phyloP scores from a whole-genome alignment of 2,113 vertebrate genomes.

The Crotalus helleri region DNA sequence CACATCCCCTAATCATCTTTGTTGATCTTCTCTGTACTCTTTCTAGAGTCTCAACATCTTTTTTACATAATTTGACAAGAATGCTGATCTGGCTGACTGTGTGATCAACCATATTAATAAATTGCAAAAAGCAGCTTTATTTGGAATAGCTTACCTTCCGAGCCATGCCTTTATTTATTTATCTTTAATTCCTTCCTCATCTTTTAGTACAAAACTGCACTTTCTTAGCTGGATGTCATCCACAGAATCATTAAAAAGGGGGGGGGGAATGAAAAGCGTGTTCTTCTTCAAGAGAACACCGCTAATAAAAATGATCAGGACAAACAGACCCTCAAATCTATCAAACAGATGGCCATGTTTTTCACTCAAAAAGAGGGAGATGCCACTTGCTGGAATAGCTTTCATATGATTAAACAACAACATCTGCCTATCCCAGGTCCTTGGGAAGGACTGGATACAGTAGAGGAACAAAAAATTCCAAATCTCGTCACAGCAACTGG shows the following conservation, averaged over 20 bases:
- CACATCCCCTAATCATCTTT: too few species aligned
- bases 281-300: neutral
- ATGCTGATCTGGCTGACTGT: neutral
- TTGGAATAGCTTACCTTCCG: neutral
- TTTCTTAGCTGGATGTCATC: neutral
- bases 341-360: neutral
- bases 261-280: accelerated
- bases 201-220: neutral
- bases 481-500: neutral
- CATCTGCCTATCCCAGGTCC: neutral
- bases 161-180: neutral
- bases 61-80: neutral
- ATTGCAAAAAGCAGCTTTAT: neutral
- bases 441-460: neutral
- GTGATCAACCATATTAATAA: neutral
- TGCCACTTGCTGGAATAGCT: accelerated
- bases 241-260: neutral
- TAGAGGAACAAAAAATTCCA: neutral
- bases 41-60: too few species aligned
- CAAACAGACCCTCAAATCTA: accelerated
- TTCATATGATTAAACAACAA: neutral
- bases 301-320: neutral
- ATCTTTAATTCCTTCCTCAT: neutral
- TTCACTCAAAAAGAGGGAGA: neutral
- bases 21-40: too few species aligned